A percentile compares a stretch with the other conserved stretches of the same genome.
phyloP scores from a whole-genome alignment of 2,888 invertebrate species.

The Dione juno region DNA sequence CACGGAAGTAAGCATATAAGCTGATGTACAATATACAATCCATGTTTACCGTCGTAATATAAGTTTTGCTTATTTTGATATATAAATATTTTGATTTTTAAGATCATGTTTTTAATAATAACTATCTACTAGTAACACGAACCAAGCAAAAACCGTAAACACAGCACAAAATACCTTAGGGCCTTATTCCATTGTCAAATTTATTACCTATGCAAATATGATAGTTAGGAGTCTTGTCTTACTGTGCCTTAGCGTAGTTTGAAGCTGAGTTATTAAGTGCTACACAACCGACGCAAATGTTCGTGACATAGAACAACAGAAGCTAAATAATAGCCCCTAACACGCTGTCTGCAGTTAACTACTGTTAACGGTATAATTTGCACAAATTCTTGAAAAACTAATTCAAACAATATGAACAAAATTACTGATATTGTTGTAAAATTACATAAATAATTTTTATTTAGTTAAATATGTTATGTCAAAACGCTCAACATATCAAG shows the following conservation, averaged over 20 bases:
- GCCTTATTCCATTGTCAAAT: neutral
- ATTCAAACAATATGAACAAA: neutral
- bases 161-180: neutral
- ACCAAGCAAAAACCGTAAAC: neutral
- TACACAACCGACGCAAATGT: slow-evolving; percentile 37
- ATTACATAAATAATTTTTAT: too few species aligned
- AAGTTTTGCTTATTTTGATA: neutral
- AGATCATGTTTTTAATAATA: too few species aligned
- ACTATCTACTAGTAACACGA: too few species aligned
- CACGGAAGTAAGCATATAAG: neutral
- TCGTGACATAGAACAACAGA: slow-evolving; percentile 36
- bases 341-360: slow-evolving; percentile 22
- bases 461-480: too few species aligned
- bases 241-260: slow-evolving; percentile 28
- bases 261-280: slow-evolving; percentile 37
- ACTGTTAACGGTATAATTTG: neutral
- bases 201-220: slow-evolving; percentile 26
- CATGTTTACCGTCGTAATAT: neutral
- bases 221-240: slow-evolving; percentile 27
- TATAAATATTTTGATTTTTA: neutral
- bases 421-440: too few species aligned
- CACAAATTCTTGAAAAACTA: neutral
- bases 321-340: slow-evolving; percentile 35
- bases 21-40: neutral
- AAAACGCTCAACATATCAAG: too few species aligned